Evolutionary conservation across 2,113 vertebrate species (phyloP), one percentile per base, ranked within the genome.

Genomic region (Rana temporaria): DNA sequence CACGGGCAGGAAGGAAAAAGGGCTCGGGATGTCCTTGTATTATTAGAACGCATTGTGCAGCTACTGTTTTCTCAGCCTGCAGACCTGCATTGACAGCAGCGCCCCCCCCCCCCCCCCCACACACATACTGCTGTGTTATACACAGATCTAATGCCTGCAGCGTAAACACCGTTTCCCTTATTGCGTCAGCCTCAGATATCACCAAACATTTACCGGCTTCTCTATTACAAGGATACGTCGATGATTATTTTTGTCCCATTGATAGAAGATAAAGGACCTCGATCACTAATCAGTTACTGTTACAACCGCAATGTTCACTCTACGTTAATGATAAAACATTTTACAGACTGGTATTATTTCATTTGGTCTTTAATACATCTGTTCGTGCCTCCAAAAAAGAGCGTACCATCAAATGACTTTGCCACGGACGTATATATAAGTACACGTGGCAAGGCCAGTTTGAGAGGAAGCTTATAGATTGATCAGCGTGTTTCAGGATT

Each of bases 11-110:
- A 57, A 34, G 48, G 55, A 56, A 73, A 73, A 57, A 24, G 22
- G 34, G 32, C 53, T 71, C 24, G 26, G 26, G 70, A 73, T 14
- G 70, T 73, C 70, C 26, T 56, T 73, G 70, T 73, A 73, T 34
- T 19, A 32, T 3, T 19, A 17, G 38, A 59, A 59, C 18, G 17
- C 26, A 26, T 48, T 7, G 48, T 26, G 69, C 48, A 55, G 69
- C 38, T 38, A 24, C 48, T 56, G 48, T 55, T 26, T 26, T 22
- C 55, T 15, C 22, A 52, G 26, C 32, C 70, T 57, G 53, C 53
- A n/a, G 6, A 34, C 32, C 16, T 55, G 1, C 52, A 72, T 20
- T 8, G 0, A 56, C 24, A 30, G 22, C 42, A 26, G 48, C 53
- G 18, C 24, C 68, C 48, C 48, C 53, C n/a, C 26, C 26, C 26